phyloP scores from a whole-genome alignment of 1,140 invertebrate genomes.

The Drosophila lowei region DNA sequence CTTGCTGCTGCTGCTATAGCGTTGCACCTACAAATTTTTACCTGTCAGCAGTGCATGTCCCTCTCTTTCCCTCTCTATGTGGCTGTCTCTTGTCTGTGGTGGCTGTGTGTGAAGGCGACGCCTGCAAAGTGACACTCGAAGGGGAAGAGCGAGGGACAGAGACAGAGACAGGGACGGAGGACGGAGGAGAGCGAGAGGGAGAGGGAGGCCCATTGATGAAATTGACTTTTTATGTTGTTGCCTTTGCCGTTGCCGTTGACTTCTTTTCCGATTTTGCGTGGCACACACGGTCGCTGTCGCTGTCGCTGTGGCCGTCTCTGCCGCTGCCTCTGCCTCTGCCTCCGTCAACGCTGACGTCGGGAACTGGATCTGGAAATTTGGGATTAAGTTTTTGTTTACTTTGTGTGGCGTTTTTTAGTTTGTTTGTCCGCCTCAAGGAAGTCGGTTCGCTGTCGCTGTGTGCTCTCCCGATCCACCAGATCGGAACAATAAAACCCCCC shows the following conservation, averaged over 20 bases:
- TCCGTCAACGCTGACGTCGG: conserved; percentile 23
- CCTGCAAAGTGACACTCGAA: conserved; percentile 57
- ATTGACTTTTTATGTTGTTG: conserved; percentile 83
- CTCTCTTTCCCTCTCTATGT: conserved; percentile 10
- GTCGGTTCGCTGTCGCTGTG: conserved; percentile 63
- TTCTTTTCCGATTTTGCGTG: conserved; percentile 64
- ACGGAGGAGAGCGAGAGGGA: conserved; percentile 13
- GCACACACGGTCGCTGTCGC: conserved; percentile 16
- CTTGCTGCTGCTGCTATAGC: conserved; percentile 12
- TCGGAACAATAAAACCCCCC: conserved; percentile 7
- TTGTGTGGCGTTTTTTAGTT: conserved; percentile 79
- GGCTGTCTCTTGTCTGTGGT: conserved; percentile 8
- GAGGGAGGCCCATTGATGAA: conserved; percentile 76
- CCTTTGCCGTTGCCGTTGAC: conserved; percentile 51
- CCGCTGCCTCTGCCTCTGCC: conserved; percentile 13
- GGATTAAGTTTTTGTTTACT: conserved; percentile 83
- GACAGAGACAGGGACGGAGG: neutral
- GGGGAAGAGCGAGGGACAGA: neutral
- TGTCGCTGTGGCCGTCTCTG: conserved; percentile 1
- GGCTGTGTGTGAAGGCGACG: conserved; percentile 54
- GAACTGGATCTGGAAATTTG: conserved; percentile 77
- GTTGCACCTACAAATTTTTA: conserved; percentile 78
- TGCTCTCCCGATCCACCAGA: conserved; percentile 20
- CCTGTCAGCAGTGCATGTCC: conserved; percentile 57
- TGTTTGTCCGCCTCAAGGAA: conserved; percentile 80